Conservation (phyloP, 2,797 vertebrate genomes). For the Emys orbicularis region DNA sequence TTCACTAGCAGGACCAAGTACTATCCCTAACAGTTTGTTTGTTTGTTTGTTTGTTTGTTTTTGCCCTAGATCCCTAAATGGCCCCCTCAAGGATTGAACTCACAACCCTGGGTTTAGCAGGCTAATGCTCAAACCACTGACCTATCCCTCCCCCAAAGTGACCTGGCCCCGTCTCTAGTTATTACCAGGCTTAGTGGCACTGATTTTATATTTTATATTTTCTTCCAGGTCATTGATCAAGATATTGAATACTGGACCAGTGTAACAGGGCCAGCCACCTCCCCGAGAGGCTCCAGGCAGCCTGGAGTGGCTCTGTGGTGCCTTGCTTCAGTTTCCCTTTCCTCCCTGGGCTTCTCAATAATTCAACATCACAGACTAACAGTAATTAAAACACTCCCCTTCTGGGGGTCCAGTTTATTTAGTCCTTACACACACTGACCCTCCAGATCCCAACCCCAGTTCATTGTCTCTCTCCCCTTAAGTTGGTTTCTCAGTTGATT, state of each 20-base stretch:
- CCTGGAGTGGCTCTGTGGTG: not conserved
- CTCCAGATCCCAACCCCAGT: not conserved
- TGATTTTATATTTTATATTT: not conserved
- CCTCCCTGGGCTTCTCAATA: not conserved
- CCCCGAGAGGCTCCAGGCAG: rapidly evolving
- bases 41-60: too few relatives aligned
- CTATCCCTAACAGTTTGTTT: too few relatives aligned
- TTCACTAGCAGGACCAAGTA: too few relatives aligned
- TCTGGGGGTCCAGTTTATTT: not conserved
- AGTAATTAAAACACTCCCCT: not conserved
- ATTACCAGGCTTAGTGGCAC: not conserved
- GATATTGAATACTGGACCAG: not conserved
- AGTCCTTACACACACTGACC: not conserved
- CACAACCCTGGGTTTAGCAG: too few relatives aligned
- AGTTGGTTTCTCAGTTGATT: too few relatives aligned
- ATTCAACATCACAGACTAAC: not conserved
- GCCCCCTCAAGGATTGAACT: too few relatives aligned
- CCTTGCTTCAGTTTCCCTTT: not conserved
- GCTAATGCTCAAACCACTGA: too few relatives aligned
- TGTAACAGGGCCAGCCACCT: not conserved
- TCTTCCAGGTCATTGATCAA: not conserved
- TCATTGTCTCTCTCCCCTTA: not conserved
- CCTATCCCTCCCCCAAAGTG: not conserved
- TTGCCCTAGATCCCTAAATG: too few relatives aligned
- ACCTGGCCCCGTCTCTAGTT: not conserved